phyloP scores from a whole-genome alignment of 2,888 invertebrate genomes.

The Plagodis pulveraria region DNA sequence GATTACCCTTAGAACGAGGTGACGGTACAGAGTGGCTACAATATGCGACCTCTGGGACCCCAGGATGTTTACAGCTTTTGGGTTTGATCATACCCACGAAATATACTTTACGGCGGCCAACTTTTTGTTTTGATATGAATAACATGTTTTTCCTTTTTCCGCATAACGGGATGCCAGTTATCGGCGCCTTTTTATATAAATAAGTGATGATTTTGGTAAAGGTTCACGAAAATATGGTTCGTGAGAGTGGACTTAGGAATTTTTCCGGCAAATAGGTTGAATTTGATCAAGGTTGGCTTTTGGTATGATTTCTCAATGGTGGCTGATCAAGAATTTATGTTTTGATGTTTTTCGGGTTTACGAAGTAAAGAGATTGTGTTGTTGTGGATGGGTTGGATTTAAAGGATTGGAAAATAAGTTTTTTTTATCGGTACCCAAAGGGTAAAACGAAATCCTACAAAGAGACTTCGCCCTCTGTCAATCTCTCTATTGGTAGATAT shows the following conservation, averaged over 20 bases:
- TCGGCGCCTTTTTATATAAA: constrained; percentile 25
- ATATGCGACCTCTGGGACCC: constrained; percentile 50
- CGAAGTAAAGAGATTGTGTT: too few species aligned
- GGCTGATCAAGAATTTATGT: not conserved
- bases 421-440: too few species aligned
- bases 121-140: constrained; percentile 44
- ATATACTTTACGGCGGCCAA: constrained; percentile 43
- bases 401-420: too few species aligned
- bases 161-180: constrained; percentile 14
- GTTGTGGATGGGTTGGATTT: too few species aligned
- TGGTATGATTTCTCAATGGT: not conserved
- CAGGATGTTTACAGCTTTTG: constrained; percentile 43
- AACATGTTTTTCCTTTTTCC: constrained; percentile 30
- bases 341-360: not conserved
- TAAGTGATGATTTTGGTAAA: constrained; percentile 23
- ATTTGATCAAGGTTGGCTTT: constrained; percentile 5
- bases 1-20: constrained; percentile 45
- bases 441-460: too few species aligned
- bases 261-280: constrained; percentile 2
- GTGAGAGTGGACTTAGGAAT: constrained; percentile 5
- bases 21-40: constrained; percentile 46
- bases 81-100: constrained; percentile 44
- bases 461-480: too few species aligned
- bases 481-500: too few species aligned
- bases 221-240: constrained; percentile 6